A percentile compares a stretch with the other conserved stretches of the same genome.
Evolutionary conservation across 2,888 invertebrate species (phyloP).

Genomic region (Helobdella robusta): DNA sequence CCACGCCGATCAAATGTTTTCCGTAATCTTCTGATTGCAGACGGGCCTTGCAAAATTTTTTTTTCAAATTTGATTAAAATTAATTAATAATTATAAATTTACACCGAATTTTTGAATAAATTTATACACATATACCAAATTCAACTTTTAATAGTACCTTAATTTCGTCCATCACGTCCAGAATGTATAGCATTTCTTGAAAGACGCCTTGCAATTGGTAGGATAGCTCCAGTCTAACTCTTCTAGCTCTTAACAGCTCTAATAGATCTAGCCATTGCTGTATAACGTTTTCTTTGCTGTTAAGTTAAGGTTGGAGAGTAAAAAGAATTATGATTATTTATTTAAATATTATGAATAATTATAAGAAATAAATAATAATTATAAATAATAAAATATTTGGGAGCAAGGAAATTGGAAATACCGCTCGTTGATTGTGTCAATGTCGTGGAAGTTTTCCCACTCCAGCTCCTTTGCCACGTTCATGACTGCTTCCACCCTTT

Average conservation of each 20-base stretch:
- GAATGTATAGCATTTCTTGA: constrained; percentile 93
- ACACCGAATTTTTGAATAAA: background rate
- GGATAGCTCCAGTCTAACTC: constrained; percentile 83
- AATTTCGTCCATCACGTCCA: constrained; percentile 92
- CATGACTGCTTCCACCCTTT: constrained; percentile 94
- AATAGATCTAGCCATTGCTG: constrained; percentile 93
- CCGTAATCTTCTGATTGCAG: constrained; percentile 94
- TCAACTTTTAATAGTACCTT: constrained; percentile 55
- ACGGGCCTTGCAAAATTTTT: constrained; percentile 53
- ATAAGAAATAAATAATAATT: background rate
- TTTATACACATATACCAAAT: background rate
- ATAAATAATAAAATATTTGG: background rate
- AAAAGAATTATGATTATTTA: background rate
- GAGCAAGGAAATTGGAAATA: constrained; percentile 33
- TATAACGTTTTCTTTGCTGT: constrained; percentile 86
- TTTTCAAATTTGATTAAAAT: background rate
- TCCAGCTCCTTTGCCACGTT: constrained; percentile 92
- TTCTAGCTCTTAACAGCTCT: constrained; percentile 80
- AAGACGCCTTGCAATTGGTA: constrained; percentile 95
- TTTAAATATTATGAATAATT: background rate
- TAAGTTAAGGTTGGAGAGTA: background rate
- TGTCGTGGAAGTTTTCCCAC: constrained; percentile 92
- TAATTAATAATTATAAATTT: background rate
- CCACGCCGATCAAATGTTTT: constrained; percentile 97
- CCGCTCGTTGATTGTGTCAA: constrained; percentile 67